Evolutionary conservation across 2,888 invertebrate genomes (phyloP), one percentile per base, ranked within the genome.

Genomic region (Nomada fucata): DNA sequence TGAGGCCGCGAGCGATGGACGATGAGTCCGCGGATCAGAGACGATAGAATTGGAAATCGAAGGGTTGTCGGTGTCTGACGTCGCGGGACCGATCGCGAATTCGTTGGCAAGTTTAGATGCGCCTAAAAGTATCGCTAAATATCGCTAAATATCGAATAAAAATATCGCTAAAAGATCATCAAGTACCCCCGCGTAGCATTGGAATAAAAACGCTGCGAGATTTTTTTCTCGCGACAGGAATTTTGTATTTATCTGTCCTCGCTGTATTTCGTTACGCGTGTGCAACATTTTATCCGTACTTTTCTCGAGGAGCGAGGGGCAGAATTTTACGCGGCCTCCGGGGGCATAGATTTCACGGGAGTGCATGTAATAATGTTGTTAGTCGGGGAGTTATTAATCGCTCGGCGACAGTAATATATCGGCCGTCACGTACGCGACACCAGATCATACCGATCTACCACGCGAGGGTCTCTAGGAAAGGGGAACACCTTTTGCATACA

Each of bases 381-480:
- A 63, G 55, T 26, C 15, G 11, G 18, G 10, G 52, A 10, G 71
- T 82, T 75, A 82, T 80, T 82, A 79, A 82, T 82, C 75, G 67
- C 71, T 50, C 29, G 50, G 3, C 47, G 61, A 61, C 52, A 53
- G 71, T 75, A 64, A 82, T 80, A 82, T 75, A 80, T 82, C 59
- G 75, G 61, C 74, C 68, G 80, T 82, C 82, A 64, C 1, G 71
- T 29, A 61, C 18, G 68, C 67, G 80, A 75, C 82, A 70, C 79
- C 70, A 79, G 82, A 75, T 82, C 75, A 52, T 72, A 71, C 71
- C 50, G 75, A 82, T 82, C 71, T 68, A 68, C 82, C 71, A 71
- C 75, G 68, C 60, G 82, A 67, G 67, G 63, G 70, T 42, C 50
- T 70, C 74, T 26, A 55, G 59, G 42, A 53, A 55, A 59, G 36